Evolutionary conservation across 2,888 invertebrate species (phyloP).

Genomic region (Thymelicus lineola): DNA sequence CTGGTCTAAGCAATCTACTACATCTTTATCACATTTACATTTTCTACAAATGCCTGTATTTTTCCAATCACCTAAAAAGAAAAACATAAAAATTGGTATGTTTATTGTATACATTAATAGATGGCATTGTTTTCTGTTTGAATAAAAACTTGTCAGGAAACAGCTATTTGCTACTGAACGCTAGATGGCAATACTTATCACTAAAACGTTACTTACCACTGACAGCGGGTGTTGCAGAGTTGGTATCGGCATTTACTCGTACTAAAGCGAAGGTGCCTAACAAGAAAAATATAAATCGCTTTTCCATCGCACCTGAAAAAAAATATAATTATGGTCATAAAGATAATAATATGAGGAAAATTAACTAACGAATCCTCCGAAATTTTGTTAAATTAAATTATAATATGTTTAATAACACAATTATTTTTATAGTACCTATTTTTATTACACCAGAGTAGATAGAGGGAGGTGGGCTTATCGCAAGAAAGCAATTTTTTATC

Average conservation of each 20-base stretch:
- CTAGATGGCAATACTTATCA: constrained; percentile 37
- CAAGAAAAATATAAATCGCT: constrained; percentile 21
- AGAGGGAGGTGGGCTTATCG: too few relatives aligned
- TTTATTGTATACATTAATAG: too few relatives aligned
- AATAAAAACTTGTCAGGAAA: too few relatives aligned
- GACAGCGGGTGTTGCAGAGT: not conserved
- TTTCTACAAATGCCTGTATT: constrained; percentile 80
- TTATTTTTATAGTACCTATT: too few relatives aligned
- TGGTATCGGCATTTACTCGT: constrained; percentile 13
- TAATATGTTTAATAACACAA: too few relatives aligned
- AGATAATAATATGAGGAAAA: not conserved
- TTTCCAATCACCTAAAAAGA: constrained; percentile 43
- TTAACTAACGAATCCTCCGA: too few relatives aligned
- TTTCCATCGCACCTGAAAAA: constrained; percentile 41
- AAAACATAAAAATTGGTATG: not conserved
- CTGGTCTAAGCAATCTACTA: constrained; percentile 83
- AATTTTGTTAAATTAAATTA: too few relatives aligned
- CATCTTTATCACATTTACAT: constrained; percentile 78
- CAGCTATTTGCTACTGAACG: not conserved
- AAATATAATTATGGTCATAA: not conserved
- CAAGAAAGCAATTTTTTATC: too few relatives aligned
- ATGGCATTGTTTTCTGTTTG: too few relatives aligned
- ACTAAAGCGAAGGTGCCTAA: not conserved
- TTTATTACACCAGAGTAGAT: too few relatives aligned
- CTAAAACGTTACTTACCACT: constrained; percentile 7